Base-by-base conservation (phyloP, 2,888 invertebrate species). In the Drosophila helvetica region DNA sequence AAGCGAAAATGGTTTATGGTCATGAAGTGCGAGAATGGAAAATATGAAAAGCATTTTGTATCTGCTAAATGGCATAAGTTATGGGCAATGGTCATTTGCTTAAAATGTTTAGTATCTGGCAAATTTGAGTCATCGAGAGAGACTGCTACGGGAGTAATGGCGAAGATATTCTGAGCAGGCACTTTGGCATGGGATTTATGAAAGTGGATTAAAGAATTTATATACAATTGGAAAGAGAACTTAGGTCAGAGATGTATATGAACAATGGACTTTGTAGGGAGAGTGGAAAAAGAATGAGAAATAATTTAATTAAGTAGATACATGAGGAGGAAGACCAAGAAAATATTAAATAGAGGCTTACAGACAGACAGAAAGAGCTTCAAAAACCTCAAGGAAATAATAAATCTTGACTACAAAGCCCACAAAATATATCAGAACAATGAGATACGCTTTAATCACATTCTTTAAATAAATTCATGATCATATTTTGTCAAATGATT, bases 21-120 rank as follows among this genome's bases (percentile, higher is more conserved):
- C 80, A 88, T 85, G 88, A 88, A 85, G 89, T 85, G 84, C 75
- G 86, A 89, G 84, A 82, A 77, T 87, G 83, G 83, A 87, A 88
- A 85, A 86, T 88, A 86, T 86, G 88, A 83, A 75, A 73, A 73
- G 57, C 66, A 77, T 57, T 59, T 73, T 52, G 27, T 57, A 33
- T 51, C 52, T 47, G 18, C 33, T 66, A 50, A 67, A 74, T 54
- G 71, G 74, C 57, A 74, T 50, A 74, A 71, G 67, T 74, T 71
- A 71, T 66, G 71, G 67, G 30, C 57, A 66, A 65, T 74, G 71
- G 56, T 67, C 67, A 71, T 74, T 74, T 74, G 57, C 73, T 46
- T 66, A 58, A 71, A 71, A 53, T 66, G 74, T 74, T 71, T 71
- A 66, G 67, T 54, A 57, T 53, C 25, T 43, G 42, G 55, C 42